These are phyloP conservation scores for Cancer borealis DNA, from an alignment of 2,888 invertebrate species.

Conservation along the genomic window DNA sequence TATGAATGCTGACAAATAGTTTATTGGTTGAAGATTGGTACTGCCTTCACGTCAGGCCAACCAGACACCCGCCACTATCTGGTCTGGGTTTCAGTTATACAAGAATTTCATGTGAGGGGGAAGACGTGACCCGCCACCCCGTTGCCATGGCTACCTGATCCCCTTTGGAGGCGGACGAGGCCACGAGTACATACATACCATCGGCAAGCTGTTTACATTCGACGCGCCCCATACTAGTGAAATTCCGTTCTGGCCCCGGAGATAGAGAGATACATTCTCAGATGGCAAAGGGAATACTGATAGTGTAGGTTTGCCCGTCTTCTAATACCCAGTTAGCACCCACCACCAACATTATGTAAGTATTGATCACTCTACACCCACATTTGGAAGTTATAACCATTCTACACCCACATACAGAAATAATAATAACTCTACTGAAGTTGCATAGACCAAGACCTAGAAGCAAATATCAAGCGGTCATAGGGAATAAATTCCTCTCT, in stretches of 20 bases:
- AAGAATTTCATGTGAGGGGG: slow-evolving; percentile 5
- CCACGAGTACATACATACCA: slow-evolving; percentile 5
- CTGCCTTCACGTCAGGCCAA: background rate
- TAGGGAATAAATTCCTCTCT: background rate
- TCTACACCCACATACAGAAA: background rate
- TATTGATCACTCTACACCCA: background rate
- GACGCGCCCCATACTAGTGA: background rate
- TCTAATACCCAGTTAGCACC: background rate
- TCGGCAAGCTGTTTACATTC: background rate
- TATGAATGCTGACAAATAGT: too few species aligned
- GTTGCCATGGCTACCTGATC: slow-evolving; percentile 37
- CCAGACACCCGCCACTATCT: background rate
- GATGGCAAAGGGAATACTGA: background rate
- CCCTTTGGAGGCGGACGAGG: slow-evolving; percentile 12
- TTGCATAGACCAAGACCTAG: too few species aligned
- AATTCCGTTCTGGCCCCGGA: background rate
- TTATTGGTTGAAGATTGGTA: background rate
- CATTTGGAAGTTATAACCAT: background rate
- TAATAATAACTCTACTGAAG: too few species aligned
- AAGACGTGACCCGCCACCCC: slow-evolving; percentile 24
- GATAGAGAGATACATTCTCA: background rate
- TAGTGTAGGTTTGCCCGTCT: background rate
- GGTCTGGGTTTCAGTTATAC: background rate
- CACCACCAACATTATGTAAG: background rate
- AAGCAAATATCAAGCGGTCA: background rate